Evolutionary conservation across 2,113 vertebrate genomes (phyloP), one percentile per base, ranked within the genome.

Genomic region (Leptobrachium ailaonicum): DNA sequence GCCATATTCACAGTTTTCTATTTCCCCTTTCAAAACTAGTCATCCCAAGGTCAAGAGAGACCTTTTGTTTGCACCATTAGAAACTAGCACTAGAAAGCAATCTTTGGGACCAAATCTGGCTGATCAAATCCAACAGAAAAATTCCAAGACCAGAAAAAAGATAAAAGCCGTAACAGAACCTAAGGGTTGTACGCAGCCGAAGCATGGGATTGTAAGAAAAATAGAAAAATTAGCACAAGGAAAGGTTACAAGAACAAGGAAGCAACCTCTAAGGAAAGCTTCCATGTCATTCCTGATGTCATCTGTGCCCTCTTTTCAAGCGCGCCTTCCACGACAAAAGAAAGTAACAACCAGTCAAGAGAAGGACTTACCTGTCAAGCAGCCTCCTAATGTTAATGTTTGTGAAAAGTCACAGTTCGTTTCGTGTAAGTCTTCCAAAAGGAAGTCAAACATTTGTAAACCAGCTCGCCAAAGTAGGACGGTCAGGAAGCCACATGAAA

Each of bases 171-270:
- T 63, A 82, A 76, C 41, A 41, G 87, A 90, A 79, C 6, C 75
- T 5, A 79, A 73, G 82, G 88, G 82, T 47, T 11, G 71, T 72
- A 53, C 50, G 74, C 86, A 82, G 80, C 73, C 87, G 7, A 4
- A 82, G 44, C 50, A 84, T 83, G 13, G 74, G 58, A 7, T 82
- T 71, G 66, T 68, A 6, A 86, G 82, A 69, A 85, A 85, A 73
- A 84, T 80, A 82, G 76, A 0, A n/a, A 74, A 70, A 79, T 56
- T 80, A 68, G 64, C 77, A 12, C 13, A 85, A 42, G 42, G 81
- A 77, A 90, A 88, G 76, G 74, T 71, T 0, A 44, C 86, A 63
- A 90, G 86, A 86, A 68, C 83, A 85, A 86, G 69, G 83, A 91
- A 4, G 70, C 85, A 7, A 66, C 85, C 63, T 87, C 81, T 68